Evolutionary conservation across 2,797 vertebrate species (phyloP).

Genomic region (Sebastes kiyomatsui): DNA sequence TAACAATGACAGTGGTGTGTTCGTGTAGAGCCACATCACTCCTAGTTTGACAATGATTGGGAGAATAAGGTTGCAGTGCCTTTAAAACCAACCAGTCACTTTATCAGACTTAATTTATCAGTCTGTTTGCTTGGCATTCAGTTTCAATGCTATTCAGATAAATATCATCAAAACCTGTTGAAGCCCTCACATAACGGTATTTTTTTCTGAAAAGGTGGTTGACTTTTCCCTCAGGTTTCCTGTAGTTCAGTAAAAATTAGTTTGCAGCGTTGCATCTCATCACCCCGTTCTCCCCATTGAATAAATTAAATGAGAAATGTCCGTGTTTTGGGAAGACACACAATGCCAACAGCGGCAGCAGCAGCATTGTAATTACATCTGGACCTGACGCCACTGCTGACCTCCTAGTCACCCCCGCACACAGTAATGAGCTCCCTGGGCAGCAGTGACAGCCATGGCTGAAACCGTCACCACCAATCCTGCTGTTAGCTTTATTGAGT

Average conservation of each 20-base stretch:
- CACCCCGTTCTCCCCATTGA: background rate
- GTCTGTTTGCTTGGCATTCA: background rate
- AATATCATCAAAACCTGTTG: background rate
- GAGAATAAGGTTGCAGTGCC: background rate
- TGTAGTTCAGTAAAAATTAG: background rate
- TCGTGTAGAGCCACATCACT: too few relatives aligned
- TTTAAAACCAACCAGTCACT: background rate
- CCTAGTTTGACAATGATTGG: background rate
- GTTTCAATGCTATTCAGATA: background rate
- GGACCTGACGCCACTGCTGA: conserved; percentile 47
- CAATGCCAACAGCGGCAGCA: conserved; percentile 4
- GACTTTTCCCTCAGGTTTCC: background rate
- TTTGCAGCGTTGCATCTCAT: conserved; percentile 12
- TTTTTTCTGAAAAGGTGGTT: background rate
- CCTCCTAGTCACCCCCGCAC: conserved; percentile 52
- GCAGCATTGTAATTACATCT: conserved; percentile 49
- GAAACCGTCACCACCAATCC: conserved; percentile 14
- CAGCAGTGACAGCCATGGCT: conserved; percentile 49
- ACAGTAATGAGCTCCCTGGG: conserved; percentile 72
- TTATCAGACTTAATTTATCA: background rate
- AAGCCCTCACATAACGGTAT: background rate
- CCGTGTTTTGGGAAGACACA: conserved; percentile 9
- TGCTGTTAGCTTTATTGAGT: conserved; percentile 13
- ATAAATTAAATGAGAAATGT: conserved; percentile 1
- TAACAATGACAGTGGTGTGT: too few relatives aligned